phyloP scores from a whole-genome alignment of 2,113 vertebrate genomes.

The Mirounga angustirostris region DNA sequence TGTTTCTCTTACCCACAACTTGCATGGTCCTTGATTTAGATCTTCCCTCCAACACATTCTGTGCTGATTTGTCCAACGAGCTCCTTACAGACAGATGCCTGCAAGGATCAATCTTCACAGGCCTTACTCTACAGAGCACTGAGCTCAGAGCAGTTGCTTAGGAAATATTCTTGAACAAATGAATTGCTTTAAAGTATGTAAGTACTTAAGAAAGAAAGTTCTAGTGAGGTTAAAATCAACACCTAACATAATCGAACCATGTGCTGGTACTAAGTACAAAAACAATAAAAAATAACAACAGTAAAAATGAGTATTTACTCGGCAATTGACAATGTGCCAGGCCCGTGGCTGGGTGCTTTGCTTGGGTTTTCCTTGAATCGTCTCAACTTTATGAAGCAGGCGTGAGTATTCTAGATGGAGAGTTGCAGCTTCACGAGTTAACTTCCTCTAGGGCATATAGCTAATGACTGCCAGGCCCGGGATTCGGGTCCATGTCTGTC shows the following conservation, averaged over 20 bases:
- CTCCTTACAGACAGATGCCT: background rate
- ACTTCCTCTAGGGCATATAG: background rate
- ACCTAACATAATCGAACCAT: background rate
- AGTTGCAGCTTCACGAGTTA: background rate
- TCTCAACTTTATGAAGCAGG: background rate
- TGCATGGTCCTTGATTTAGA: background rate
- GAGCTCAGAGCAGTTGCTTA: background rate
- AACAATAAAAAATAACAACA: background rate
- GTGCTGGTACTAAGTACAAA: background rate
- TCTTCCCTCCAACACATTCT: background rate
- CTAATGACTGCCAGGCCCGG: background rate
- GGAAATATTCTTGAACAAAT: background rate
- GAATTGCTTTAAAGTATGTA: background rate
- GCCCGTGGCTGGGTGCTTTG: background rate
- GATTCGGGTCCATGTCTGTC: background rate
- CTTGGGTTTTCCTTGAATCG: background rate
- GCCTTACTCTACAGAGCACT: background rate
- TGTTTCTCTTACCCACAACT: background rate
- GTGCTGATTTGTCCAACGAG: accelerated
- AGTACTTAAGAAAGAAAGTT: background rate
- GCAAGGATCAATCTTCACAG: background rate
- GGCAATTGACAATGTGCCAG: background rate
- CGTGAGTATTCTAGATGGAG: background rate
- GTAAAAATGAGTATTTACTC: background rate
- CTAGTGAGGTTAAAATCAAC: slow-evolving; percentile 6